Conservation (phyloP, 2,888 invertebrate species). For the Drosophila seclusa region DNA sequence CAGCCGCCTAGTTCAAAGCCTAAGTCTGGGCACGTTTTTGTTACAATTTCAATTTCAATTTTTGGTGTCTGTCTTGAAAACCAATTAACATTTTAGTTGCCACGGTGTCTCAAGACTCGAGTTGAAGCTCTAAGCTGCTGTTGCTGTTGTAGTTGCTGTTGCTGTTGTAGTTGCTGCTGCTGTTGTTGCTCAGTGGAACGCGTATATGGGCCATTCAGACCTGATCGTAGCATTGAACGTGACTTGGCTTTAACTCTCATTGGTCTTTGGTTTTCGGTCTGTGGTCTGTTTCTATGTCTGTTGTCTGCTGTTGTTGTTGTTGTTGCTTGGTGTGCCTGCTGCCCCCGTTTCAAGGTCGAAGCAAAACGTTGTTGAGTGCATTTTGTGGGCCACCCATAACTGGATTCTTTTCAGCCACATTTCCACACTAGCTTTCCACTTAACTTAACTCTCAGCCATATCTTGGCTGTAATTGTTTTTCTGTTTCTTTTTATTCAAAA, state of each 20-base stretch:
- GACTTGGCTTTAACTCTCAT: slow-evolving; percentile 63
- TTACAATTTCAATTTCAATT: slow-evolving; percentile 55
- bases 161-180: background rate
- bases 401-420: slow-evolving; percentile 8
- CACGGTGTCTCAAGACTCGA: slow-evolving; percentile 12
- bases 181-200: slow-evolving; percentile 12
- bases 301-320: background rate
- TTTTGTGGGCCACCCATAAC: slow-evolving; percentile 37
- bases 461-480: slow-evolving; percentile 21
- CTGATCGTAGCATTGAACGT: slow-evolving; percentile 69
- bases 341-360: slow-evolving; percentile 55
- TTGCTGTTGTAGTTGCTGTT: background rate
- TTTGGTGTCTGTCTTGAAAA: slow-evolving; percentile 52
- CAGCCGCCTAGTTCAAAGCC: slow-evolving; percentile 41
- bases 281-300: background rate
- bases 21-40: slow-evolving; percentile 71
- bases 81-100: slow-evolving; percentile 70
- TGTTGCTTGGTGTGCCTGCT: slow-evolving; percentile 5
- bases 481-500: slow-evolving; percentile 3
- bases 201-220: slow-evolving; percentile 51
- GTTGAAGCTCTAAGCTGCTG: background rate
- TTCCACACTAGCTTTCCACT: slow-evolving; percentile 37
- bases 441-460: slow-evolving; percentile 25
- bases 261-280: slow-evolving; percentile 6
- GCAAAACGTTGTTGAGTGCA: slow-evolving; percentile 9